These are phyloP conservation scores for Phengaris alcon DNA, from an alignment of 2,888 invertebrate species.

Conservation along the genomic window DNA sequence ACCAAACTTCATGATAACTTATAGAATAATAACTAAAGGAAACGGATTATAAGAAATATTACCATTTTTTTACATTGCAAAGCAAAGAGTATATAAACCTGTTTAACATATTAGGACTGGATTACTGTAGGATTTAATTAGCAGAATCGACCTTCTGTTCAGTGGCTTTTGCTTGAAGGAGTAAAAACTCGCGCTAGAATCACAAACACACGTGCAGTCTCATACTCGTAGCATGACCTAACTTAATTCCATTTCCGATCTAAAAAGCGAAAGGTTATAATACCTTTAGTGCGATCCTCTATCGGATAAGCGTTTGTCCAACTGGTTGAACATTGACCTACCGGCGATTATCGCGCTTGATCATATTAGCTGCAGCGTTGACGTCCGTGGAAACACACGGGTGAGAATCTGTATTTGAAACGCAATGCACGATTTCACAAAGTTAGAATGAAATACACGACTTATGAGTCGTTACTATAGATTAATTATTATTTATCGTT, in stretches of 20 bases:
- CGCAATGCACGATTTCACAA: not conserved
- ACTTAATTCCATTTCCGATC: not conserved
- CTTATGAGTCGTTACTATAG: too few species aligned
- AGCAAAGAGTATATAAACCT: too few species aligned
- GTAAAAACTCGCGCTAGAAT: not conserved
- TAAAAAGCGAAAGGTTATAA: not conserved
- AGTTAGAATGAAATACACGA: too few species aligned
- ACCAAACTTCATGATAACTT: not conserved
- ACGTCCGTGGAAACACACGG: slow-evolving; percentile 40
- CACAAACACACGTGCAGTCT: not conserved
- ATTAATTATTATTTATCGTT: too few species aligned
- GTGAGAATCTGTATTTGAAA: not conserved
- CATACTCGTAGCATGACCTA: not conserved
- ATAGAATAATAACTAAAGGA: not conserved
- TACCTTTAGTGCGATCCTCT: slow-evolving; percentile 7
- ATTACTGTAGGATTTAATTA: too few species aligned
- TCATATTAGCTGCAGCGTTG: slow-evolving; percentile 44
- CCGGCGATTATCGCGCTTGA: slow-evolving; percentile 32
- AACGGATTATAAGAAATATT: not conserved
- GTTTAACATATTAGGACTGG: not conserved
- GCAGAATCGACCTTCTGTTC: too few species aligned
- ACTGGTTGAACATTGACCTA: slow-evolving; percentile 29
- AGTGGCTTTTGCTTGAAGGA: not conserved
- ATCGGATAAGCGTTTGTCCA: slow-evolving; percentile 2
- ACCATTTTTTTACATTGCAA: not conserved